Conservation (phyloP, 2,888 invertebrate species). For the Empis stercorea region DNA sequence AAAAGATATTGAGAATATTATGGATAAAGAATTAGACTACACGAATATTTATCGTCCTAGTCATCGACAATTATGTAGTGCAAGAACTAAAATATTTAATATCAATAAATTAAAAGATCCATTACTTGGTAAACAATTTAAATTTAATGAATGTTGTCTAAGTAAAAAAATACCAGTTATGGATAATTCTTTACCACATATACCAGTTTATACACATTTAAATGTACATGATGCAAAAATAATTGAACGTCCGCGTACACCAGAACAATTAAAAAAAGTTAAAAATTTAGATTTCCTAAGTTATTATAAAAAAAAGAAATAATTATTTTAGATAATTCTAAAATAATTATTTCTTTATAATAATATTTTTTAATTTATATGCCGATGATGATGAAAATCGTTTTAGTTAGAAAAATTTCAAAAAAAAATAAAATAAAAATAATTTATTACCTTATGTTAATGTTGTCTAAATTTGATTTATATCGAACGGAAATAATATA, state of each 20-base stretch:
- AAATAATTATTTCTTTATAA: no score
- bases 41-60: no score
- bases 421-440: no score
- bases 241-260: constrained; percentile 44
- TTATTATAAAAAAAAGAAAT: constrained; percentile 16
- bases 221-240: constrained; percentile 45
- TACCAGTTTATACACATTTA: constrained; percentile 57
- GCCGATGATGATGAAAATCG: no score
- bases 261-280: constrained; percentile 37
- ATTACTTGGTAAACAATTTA: constrained; percentile 45
- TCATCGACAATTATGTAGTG: constrained; percentile 12
- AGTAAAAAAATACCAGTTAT: constrained; percentile 36
- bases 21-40: constrained; percentile 7
- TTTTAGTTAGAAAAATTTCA: no score
- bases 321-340: neutral
- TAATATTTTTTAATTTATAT: no score
- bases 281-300: constrained; percentile 23
- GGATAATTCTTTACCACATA: constrained; percentile 50
- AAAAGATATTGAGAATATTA: no score
- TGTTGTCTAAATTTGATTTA: no score
- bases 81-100: constrained; percentile 28
- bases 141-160: constrained; percentile 35
- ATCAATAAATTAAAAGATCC: constrained; percentile 44
- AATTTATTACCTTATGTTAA: no score
- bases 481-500: no score